phyloP scores from a whole-genome alignment of 2,888 invertebrate genomes.

The Trypoxylon attenuatum region DNA sequence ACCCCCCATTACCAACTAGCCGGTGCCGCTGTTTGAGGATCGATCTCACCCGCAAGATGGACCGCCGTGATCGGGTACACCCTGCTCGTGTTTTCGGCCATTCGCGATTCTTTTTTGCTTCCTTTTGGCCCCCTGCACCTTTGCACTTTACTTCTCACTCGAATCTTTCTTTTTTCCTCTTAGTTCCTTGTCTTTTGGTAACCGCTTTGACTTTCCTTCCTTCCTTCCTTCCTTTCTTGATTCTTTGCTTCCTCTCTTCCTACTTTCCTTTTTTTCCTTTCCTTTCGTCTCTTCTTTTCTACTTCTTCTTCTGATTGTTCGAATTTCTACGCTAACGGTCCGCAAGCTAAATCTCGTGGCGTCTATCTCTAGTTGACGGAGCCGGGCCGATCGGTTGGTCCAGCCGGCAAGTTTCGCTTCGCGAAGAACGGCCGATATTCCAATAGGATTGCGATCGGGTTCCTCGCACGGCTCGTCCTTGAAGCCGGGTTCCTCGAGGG shows the following conservation, averaged over 20 bases:
- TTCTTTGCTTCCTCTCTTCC: not conserved
- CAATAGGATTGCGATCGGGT: conserved; percentile 14
- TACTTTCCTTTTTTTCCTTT: not conserved
- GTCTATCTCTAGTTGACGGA: not conserved
- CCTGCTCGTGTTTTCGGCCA: conserved; percentile 64
- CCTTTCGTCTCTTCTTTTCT: not conserved
- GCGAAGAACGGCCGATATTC: conserved; percentile 4
- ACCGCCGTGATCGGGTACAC: conserved; percentile 60
- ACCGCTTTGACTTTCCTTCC: not conserved
- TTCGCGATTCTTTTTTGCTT: conserved; percentile 58
- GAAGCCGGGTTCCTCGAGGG: conserved; percentile 18
- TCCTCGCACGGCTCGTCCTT: conserved; percentile 26
- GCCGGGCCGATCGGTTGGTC: not conserved
- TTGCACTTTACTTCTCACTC: conserved; percentile 32
- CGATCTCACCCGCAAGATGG: conserved; percentile 60
- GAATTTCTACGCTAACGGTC: too few relatives aligned
- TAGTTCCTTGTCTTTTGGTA: not conserved
- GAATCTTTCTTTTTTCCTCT: conserved; percentile 11
- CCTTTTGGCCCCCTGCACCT: conserved; percentile 27
- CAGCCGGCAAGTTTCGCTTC: conserved; percentile 5
- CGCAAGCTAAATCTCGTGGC: too few relatives aligned
- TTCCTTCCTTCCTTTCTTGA: conserved; percentile 4
- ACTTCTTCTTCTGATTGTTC: not conserved
- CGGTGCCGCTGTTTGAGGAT: conserved; percentile 60
- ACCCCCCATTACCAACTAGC: conserved; percentile 73